A percentile compares a stretch with the other conserved stretches of the same genome.
phyloP scores from a whole-genome alignment of 2,113 vertebrate species.

The Arothron firmamentum region DNA sequence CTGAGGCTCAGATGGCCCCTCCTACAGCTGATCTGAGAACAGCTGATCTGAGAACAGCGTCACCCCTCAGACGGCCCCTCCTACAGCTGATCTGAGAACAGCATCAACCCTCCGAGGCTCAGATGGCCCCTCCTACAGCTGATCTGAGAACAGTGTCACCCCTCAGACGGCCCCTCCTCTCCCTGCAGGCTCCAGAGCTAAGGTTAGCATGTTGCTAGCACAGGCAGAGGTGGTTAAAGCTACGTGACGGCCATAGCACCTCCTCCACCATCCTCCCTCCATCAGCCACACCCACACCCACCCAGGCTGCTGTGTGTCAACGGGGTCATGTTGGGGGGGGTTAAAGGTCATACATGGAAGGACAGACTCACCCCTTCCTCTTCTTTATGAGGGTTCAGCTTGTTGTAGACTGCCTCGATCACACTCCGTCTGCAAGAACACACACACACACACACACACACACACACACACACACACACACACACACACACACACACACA shows the following conservation, averaged over 20 bases:
- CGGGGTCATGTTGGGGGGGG: slow-evolving; percentile 3
- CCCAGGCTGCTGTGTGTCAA: neutral
- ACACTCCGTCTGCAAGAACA: slow-evolving; percentile 85
- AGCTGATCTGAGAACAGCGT: no score
- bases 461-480: slow-evolving; percentile 1
- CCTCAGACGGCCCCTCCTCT: no score
- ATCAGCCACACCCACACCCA: slow-evolving; percentile 3
- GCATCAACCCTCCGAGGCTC: no score
- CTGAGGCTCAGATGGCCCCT: no score
- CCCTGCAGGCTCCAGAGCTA: neutral
- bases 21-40: no score
- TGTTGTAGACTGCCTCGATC: slow-evolving; percentile 98
- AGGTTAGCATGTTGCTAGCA: neutral
- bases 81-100: no score
- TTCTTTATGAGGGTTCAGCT: slow-evolving; percentile 98
- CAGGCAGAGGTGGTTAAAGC: no score
- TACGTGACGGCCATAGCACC: no score
- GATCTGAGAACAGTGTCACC: no score
- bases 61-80: no score
- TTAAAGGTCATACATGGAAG: slow-evolving; percentile 23
- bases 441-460: slow-evolving; percentile 11
- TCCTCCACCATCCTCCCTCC: no score
- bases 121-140: no score
- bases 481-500: neutral
- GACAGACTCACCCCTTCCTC: slow-evolving; percentile 92